Evolutionary conservation across 2,113 vertebrate genomes (phyloP).

Genomic region (Mustelus asterias): DNA sequence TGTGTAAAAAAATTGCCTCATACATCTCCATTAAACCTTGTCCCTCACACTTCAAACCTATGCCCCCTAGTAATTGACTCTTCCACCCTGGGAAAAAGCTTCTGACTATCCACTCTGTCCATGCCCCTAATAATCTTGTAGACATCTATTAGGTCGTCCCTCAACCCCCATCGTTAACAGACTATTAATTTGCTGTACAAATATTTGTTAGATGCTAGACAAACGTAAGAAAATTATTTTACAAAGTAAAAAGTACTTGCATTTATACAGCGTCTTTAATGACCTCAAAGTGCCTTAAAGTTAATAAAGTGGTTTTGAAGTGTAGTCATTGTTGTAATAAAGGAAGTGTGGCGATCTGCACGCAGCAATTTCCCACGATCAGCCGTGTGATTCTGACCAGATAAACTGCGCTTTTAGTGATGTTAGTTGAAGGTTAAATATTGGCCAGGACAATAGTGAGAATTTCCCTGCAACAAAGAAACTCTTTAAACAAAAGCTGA

Average conservation of each 20-base stretch:
- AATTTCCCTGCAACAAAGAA: background rate
- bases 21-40: no score
- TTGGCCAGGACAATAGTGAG: background rate
- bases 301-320: background rate
- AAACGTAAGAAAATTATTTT: background rate
- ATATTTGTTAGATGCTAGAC: background rate
- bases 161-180: background rate
- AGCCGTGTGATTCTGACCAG: background rate
- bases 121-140: no score
- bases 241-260: background rate
- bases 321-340: no score
- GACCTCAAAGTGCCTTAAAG: background rate
- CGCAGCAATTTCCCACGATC: background rate
- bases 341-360: background rate
- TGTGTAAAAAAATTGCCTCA: no score
- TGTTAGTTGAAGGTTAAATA: background rate
- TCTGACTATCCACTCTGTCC: no score
- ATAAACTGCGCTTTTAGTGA: background rate
- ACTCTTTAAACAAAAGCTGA: background rate
- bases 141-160: no score
- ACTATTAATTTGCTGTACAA: background rate
- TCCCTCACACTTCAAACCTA: no score
- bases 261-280: background rate
- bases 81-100: no score
- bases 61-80: no score